Evolutionary conservation across 2,113 vertebrate genomes (phyloP).

Genomic region (Alligator sinensis): DNA sequence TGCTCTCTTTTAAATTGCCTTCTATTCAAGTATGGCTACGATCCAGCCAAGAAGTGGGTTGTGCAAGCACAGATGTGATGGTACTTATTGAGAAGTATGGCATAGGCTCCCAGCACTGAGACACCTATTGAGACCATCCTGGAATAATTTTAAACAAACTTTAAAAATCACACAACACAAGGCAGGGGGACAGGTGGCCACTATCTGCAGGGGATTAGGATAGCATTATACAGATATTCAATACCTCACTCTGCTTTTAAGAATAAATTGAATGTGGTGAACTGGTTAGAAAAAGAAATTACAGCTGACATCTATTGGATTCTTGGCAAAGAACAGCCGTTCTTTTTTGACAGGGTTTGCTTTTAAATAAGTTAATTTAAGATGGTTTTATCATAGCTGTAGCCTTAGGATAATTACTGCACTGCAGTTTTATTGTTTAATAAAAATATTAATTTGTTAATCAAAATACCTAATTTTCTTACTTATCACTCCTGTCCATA

Average conservation of each 20-base stretch:
- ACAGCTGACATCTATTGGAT: slow-evolving; percentile 1
- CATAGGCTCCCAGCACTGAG: not conserved
- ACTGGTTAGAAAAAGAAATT: slow-evolving; percentile 43
- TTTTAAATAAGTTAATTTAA: slow-evolving; percentile 37
- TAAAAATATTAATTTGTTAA: slow-evolving; percentile 62
- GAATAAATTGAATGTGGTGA: not conserved
- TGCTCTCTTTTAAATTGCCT: not conserved
- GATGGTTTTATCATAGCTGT: slow-evolving; percentile 31
- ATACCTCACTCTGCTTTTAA: not conserved
- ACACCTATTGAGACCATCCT: not conserved
- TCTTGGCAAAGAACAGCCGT: slow-evolving; percentile 3
- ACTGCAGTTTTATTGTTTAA: slow-evolving; percentile 59
- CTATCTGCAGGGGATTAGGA: not conserved
- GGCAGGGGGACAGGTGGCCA: not conserved
- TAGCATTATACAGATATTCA: not conserved
- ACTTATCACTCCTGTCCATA: slow-evolving; percentile 41
- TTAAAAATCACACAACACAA: not conserved
- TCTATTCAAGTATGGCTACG: not conserved
- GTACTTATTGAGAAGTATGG: not conserved
- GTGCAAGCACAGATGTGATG: not conserved
- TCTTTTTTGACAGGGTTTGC: not conserved
- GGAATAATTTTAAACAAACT: not conserved
- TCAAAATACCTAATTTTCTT: slow-evolving; percentile 38
- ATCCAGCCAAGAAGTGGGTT: not conserved
- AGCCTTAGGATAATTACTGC: slow-evolving; percentile 36